These are phyloP conservation scores for Taeniopygia guttata DNA, from an alignment of 2,797 vertebrate genomes.

Conservation along the genomic window DNA sequence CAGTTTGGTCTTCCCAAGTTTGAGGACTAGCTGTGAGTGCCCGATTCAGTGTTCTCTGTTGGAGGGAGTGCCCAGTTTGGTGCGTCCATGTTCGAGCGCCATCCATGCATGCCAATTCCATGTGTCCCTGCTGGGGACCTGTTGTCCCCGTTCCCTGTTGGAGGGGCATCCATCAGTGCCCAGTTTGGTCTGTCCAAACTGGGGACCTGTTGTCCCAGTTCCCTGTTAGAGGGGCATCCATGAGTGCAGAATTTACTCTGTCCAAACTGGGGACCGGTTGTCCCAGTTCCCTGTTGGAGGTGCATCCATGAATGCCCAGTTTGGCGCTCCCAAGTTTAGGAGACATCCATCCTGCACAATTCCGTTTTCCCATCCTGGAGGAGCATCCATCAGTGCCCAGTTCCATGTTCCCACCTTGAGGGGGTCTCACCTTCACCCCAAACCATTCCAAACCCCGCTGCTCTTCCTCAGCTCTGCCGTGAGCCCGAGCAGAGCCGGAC, in stretches of 20 bases:
- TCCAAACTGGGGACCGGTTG: too few species aligned
- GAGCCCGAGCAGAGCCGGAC: fast-evolving
- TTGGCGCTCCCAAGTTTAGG: too few species aligned
- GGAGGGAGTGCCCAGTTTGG: not conserved
- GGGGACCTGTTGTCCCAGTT: too few species aligned
- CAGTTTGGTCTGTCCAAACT: fast-evolving
- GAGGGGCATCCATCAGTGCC: fast-evolving
- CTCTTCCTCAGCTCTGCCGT: not conserved
- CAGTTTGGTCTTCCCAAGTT: too few species aligned
- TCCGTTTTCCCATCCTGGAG: too few species aligned
- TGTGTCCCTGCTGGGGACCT: fast-evolving
- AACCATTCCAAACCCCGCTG: not conserved
- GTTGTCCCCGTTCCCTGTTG: too few species aligned
- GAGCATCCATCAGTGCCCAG: not conserved
- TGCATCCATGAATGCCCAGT: not conserved
- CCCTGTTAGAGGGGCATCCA: fast-evolving
- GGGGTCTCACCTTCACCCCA: not conserved
- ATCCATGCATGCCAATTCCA: too few species aligned
- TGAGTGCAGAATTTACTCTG: not conserved
- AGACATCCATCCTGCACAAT: not conserved
- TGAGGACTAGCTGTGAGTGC: not conserved
- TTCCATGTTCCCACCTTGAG: fast-evolving
- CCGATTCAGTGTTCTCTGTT: too few species aligned
- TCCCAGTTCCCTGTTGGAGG: too few species aligned
- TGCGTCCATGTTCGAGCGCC: not conserved